Base-by-base conservation (phyloP, 1,140 invertebrate genomes). In the Cephus cinctus region DNA sequence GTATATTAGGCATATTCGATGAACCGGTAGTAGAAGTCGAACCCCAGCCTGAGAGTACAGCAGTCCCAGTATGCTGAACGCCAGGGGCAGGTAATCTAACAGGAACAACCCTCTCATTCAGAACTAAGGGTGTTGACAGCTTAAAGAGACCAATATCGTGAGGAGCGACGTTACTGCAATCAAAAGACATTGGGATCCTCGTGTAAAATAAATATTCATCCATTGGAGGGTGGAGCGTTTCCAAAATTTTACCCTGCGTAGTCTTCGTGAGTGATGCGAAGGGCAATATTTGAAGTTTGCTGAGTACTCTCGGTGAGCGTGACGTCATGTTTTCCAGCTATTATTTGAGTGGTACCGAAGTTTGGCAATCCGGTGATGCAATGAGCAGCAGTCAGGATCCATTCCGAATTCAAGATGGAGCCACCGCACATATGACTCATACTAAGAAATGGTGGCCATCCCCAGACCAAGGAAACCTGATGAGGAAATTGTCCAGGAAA, bases 81-180 rank as follows among this genome's bases (percentile, higher is more conserved):
- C 58, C 54, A 5, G 61, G 52, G 8, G 52, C 36, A 18, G 81
- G 79, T 54, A 87, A 56, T 0, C 51, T 43, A 9, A 85, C 71
- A 0, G 79, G 59, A 1, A 74, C 63, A 0, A 88, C 78, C 31
- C 60, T 61, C 14, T 79, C 56, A 52, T 76, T 80, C 39, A 81
- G 78, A 2, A 51, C 58, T 19, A 87, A 59, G 2, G 81, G 74
- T n/a, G 65, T 71, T 5, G 67, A 69, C n/a, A 86, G 60, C 47
- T 73, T 76, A 14, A 88, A 59, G 0, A 89, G 35, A 22, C 83
- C 85, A 36, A 89, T 82, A 53, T 89, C 87, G 48, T 82, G 76
- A 35, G 76, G 75, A 14, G 70, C 77, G n/a, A 80, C 73, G 4
- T 74, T 75, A 12, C 75, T 76, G 53, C 11, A 57, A 23, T 19